Evolutionary conservation across 2,888 invertebrate species (phyloP), one percentile per base, ranked within the genome.

Genomic region (Philaethria dido): DNA sequence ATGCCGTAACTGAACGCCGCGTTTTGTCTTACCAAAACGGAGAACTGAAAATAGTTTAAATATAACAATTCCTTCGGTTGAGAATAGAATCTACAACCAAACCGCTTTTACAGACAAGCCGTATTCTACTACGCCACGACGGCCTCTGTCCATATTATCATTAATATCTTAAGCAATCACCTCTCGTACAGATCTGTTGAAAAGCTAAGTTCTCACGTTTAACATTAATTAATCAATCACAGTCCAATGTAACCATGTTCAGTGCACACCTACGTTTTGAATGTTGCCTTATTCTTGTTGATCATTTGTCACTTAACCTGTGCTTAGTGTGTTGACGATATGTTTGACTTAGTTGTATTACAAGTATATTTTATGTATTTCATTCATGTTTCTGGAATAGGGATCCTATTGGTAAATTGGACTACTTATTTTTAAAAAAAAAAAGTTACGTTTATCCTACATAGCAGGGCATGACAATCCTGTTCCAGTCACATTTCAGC

Each of bases 131-230:
- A 9, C 8, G 8, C 33, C 8, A 3, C 33, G 33, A 33, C 5
- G 25, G 25, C 29, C 16, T 29, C 16, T 16, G 5, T 29, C 14
- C 16, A 4, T 16, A 52, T 33, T 29, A 16, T 52, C 25, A 52
- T 29, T 52, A 52, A 52, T 57, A 16, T 57, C 22, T 42, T 57
- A 22, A 5, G n/a, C 57, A n/a, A 57, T 55, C 18, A 36, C 18
- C 20, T 39, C 18, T 57, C 11, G 39, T 57, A 25, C 22, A 42
- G 22, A 42, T 16, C n/a, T 60, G 60, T 60, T 33, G 60, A 16
- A 60, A 45, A 44, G 44, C 16, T 29, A 60, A 18, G 45, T 60
- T 60, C 60, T 45, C 60, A 60, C 60, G 45, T 60, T 60, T 57
- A 60, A 45, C 25, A 18, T 33, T 45, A 29, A 60, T 45, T 60